Evolutionary conservation across 2,797 vertebrate genomes (phyloP), one percentile per base, ranked within the genome.

Genomic region (Lacerta viridis): DNA sequence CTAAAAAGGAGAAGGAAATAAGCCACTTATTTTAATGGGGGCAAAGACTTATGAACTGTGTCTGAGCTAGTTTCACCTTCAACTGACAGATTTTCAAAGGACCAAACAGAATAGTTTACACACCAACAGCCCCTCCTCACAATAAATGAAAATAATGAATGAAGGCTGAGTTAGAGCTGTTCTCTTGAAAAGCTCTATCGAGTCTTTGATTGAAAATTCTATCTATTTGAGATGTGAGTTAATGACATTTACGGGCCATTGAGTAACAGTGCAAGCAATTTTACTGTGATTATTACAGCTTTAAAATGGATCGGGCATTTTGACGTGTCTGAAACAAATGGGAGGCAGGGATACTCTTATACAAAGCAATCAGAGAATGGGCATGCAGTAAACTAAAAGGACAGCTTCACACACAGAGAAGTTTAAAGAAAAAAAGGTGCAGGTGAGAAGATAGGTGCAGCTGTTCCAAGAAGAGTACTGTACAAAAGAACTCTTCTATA

Each of bases 201-300:
- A 84, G 43, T 27, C 50, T 84, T 80, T 84, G 39, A 88, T 74
- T 74, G 55, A 88, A 84, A 88, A 74, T 84, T 84, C 83, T 74
- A 74, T 79, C 77, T 84, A 29, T 41, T 85, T 36, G 66, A 74
- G 66, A 80, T 71, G 46, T 59, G 64, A 55, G 68, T 80, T 79
- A 84, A 80, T 84, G 39, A 74, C 50, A 80, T 84, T 88, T 88
- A 84, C 15, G 50, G 87, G 68, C 84, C 87, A 84, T 3, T n/a
- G 50, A 72, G 29, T 71, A 36, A 18, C 87, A 74, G 39, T 20
- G 29, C 76, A 74, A 80, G 27, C 87, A 80, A 88, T 84, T 84
- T 80, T 80, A 84, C 68, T 80, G 66, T 27, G 50, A 84, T 88
- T 71, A 88, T 46, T 33, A 29, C 68, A 72, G 68, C 76, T 88